These are phyloP conservation scores for Tyto alba DNA, from an alignment of 2,113 vertebrate genomes.

Conservation along the genomic window DNA sequence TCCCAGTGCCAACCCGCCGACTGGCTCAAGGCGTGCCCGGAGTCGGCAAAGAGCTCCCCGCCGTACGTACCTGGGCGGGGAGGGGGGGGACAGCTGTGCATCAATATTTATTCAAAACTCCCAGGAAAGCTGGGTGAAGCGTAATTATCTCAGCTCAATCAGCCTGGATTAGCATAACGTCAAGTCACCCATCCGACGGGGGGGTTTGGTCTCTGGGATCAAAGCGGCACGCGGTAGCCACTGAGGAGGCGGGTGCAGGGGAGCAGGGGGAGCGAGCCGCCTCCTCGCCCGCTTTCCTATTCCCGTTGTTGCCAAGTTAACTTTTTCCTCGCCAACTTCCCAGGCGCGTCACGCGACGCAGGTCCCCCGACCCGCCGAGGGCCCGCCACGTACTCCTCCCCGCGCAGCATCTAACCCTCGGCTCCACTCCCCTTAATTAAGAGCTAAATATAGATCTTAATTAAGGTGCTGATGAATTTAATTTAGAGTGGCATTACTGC, in stretches of 20 bases:
- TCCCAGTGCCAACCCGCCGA: rapidly evolving
- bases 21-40: rapidly evolving
- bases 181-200: slow-evolving; percentile 63
- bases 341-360: rapidly evolving
- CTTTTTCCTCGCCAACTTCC: not conserved
- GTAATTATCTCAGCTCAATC: slow-evolving; percentile 76
- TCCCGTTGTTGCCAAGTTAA: not conserved
- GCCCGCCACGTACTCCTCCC: not conserved
- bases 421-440: slow-evolving; percentile 73
- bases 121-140: slow-evolving; percentile 71
- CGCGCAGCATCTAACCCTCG: not conserved
- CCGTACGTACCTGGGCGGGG: slow-evolving; percentile 4
- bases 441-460: slow-evolving; percentile 80
- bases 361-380: rapidly evolving
- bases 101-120: slow-evolving; percentile 72
- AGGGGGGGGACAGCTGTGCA: slow-evolving; percentile 69
- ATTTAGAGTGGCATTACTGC: slow-evolving; percentile 77
- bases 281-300: not conserved
- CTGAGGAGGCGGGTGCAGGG: slow-evolving; percentile 36
- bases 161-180: slow-evolving; percentile 69
- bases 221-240: slow-evolving; percentile 53
- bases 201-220: slow-evolving; percentile 70
- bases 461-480: slow-evolving; percentile 81
- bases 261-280: not conserved
- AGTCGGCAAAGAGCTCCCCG: not conserved